phyloP scores from a whole-genome alignment of 1,140 invertebrate species.

The Drosophila subobscura region DNA sequence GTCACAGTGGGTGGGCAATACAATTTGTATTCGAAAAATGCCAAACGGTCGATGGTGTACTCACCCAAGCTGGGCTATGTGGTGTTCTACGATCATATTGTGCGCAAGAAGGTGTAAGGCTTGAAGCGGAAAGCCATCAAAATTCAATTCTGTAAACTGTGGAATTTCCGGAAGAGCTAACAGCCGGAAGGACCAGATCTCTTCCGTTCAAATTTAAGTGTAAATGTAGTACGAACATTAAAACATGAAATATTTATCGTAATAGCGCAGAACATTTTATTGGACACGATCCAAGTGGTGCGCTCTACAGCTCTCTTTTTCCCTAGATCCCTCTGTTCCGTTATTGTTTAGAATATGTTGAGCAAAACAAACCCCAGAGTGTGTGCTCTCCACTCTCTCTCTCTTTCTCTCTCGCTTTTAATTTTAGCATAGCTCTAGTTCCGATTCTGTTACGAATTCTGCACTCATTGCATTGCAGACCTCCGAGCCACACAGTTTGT shows the following conservation, averaged over 20 bases:
- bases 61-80: slow-evolving; percentile 64
- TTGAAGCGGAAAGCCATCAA: background rate
- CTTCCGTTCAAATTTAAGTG: slow-evolving; percentile 8
- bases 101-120: slow-evolving; percentile 72
- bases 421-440: slow-evolving; percentile 66
- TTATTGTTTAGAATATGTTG: slow-evolving; percentile 69
- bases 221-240: slow-evolving; percentile 1
- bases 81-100: slow-evolving; percentile 74
- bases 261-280: slow-evolving; percentile 1
- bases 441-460: slow-evolving; percentile 23
- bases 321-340: background rate
- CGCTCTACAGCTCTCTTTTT: background rate
- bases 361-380: slow-evolving; percentile 72
- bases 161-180: background rate
- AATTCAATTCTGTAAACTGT: slow-evolving; percentile 1
- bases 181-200: background rate
- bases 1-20: slow-evolving; percentile 51
- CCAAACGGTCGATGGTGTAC: slow-evolving; percentile 45
- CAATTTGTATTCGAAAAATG: slow-evolving; percentile 51
- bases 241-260: slow-evolving; percentile 16
- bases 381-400: slow-evolving; percentile 47
- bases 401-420: slow-evolving; percentile 40
- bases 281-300: slow-evolving; percentile 17
- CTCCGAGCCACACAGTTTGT: slow-evolving; percentile 48
- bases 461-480: slow-evolving; percentile 57